Conservation (phyloP, 2,113 vertebrate genomes). For the Laterallus jamaicensis region DNA sequence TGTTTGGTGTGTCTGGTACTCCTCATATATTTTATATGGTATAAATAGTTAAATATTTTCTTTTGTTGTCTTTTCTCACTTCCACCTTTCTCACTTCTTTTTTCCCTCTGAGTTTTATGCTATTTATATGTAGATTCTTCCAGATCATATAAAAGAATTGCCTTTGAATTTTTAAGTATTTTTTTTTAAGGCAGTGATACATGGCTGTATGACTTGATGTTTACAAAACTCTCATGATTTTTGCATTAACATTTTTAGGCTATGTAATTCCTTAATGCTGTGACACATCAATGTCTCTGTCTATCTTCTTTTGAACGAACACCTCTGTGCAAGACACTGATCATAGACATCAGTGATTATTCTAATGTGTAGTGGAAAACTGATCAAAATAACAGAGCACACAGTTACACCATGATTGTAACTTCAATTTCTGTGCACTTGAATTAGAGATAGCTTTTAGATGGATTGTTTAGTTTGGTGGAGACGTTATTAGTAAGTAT, state of each 20-base stretch:
- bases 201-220: neutral
- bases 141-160: neutral
- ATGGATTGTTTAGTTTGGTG: neutral
- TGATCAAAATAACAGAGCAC: neutral
- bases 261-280: neutral
- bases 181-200: neutral
- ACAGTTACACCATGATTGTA: neutral
- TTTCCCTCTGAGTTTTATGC: neutral
- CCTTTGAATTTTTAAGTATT: neutral
- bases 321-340: neutral
- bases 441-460: neutral
- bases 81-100: neutral
- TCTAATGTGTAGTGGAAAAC: neutral
- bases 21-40: neutral
- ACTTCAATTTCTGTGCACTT: neutral
- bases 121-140: neutral
- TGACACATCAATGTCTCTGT: neutral
- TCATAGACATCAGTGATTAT: neutral
- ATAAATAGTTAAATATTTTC: conserved; percentile 50
- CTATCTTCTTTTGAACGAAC: neutral
- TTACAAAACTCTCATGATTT: neutral
- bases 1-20: neutral
- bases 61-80: neutral
- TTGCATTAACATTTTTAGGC: neutral
- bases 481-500: neutral